Evolutionary conservation across 2,888 invertebrate species (phyloP).

Genomic region (Frankliniella fusca): DNA sequence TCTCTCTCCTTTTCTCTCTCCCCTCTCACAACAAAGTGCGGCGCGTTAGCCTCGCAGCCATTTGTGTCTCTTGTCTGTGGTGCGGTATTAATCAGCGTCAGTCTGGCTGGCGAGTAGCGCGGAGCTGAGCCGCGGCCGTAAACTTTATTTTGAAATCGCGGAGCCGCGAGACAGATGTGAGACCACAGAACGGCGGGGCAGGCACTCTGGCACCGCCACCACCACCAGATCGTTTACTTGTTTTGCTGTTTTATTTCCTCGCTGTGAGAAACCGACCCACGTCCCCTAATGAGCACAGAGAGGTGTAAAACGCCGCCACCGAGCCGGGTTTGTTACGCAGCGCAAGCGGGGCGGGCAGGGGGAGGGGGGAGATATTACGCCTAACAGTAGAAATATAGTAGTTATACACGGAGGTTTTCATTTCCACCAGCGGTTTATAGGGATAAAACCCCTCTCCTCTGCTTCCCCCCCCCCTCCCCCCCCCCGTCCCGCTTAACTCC

Average conservation of each 20-base stretch:
- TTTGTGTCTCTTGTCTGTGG: neutral
- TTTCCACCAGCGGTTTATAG: neutral
- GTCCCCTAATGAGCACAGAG: neutral
- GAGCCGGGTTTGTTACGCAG: neutral
- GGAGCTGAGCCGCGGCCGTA: neutral
- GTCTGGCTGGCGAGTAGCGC: neutral
- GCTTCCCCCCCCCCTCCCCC: neutral
- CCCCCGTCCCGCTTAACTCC: no score
- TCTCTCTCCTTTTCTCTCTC: no score
- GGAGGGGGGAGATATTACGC: no score
- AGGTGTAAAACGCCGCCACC: neutral
- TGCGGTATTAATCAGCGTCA: neutral
- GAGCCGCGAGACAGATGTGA: neutral
- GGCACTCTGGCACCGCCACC: neutral
- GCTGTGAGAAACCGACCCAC: neutral
- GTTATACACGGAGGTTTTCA: neutral
- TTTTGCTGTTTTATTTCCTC: constrained; percentile 1
- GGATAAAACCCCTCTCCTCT: no score
- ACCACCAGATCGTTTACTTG: neutral
- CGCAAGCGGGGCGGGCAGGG: neutral
- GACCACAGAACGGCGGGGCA: neutral
- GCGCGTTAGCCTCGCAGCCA: neutral
- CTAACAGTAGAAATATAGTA: no score
- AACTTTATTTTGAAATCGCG: neutral
- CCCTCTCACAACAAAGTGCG: neutral